Percentiles rank a stretch among this genome's conserved stretches.
Conservation (phyloP, 1,140 invertebrate species). For the Formica selysi region DNA sequence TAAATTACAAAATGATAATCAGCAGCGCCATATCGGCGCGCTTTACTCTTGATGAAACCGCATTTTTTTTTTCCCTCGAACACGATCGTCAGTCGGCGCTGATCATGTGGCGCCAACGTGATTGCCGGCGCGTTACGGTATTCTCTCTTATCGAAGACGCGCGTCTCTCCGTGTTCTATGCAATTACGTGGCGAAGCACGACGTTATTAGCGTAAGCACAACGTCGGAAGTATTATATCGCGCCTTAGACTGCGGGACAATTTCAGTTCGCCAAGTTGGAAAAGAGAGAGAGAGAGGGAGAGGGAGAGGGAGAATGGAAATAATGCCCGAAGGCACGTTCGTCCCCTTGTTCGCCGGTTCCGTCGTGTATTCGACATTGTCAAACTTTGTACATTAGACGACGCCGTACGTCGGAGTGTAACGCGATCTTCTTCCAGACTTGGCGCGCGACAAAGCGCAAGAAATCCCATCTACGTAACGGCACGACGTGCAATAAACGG, state of each 20-base stretch:
- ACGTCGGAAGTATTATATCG: constrained; percentile 33
- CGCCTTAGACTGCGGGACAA: constrained; percentile 1
- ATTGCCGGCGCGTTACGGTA: constrained; percentile 26
- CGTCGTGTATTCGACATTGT: constrained; percentile 43
- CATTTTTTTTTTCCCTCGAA: background rate
- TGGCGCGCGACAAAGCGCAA: constrained; percentile 3
- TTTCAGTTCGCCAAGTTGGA: constrained; percentile 20
- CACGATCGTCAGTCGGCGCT: background rate
- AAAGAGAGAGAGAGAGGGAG: background rate
- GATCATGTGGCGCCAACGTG: constrained; percentile 27
- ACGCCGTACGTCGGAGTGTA: constrained; percentile 30
- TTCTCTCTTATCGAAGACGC: constrained; percentile 32
- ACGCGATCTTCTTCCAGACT: constrained; percentile 24
- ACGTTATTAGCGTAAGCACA: constrained; percentile 33
- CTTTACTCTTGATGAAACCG: constrained; percentile 18
- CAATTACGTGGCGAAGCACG: constrained; percentile 38
- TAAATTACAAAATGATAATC: constrained; percentile 1
- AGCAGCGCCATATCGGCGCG: background rate
- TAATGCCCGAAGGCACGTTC: constrained; percentile 3
- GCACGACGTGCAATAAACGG: constrained; percentile 43
- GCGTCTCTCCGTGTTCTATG: background rate
- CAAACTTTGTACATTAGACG: constrained; percentile 50
- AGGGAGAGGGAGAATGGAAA: constrained; percentile 44
- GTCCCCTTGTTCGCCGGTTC: background rate
- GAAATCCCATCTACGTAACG: constrained; percentile 31